phyloP scores from a whole-genome alignment of 2,797 vertebrate genomes.

The Rhabdophis nuchalis region DNA sequence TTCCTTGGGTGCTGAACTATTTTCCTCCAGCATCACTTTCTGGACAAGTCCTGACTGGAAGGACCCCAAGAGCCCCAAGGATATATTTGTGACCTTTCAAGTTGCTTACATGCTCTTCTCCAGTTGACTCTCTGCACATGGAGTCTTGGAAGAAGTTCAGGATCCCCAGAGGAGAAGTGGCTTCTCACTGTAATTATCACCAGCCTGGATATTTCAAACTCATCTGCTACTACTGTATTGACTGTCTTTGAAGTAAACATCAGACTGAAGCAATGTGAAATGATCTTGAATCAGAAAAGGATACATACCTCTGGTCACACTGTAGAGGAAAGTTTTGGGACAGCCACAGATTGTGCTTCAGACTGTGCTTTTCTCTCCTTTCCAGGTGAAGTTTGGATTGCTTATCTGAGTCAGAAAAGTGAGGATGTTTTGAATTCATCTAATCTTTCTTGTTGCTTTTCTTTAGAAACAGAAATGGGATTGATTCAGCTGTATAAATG shows the following conservation, averaged over 20 bases:
- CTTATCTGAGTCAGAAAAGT: not conserved
- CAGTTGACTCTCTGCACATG: not conserved
- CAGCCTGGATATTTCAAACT: not conserved
- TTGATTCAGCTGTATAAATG: not conserved
- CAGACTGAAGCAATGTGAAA: not conserved
- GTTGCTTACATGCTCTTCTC: not conserved
- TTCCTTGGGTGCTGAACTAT: no score
- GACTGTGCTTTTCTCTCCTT: not conserved
- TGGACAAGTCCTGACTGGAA: no score
- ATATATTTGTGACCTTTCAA: no score
- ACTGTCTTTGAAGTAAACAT: not conserved
- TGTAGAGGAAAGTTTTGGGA: not conserved
- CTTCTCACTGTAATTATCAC: not conserved
- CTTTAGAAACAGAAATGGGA: not conserved
- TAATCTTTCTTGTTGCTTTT: not conserved
- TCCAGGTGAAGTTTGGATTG: not conserved
- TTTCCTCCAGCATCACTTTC: no score
- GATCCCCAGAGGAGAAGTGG: not conserved
- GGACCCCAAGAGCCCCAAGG: no score
- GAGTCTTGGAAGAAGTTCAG: not conserved
- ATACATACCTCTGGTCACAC: not conserved
- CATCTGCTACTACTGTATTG: not conserved
- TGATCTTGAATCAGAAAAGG: not conserved
- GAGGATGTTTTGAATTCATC: not conserved
- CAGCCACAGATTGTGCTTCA: not conserved